Conservation (phyloP, 2,888 invertebrate species). For the Allolobophora icterica region DNA sequence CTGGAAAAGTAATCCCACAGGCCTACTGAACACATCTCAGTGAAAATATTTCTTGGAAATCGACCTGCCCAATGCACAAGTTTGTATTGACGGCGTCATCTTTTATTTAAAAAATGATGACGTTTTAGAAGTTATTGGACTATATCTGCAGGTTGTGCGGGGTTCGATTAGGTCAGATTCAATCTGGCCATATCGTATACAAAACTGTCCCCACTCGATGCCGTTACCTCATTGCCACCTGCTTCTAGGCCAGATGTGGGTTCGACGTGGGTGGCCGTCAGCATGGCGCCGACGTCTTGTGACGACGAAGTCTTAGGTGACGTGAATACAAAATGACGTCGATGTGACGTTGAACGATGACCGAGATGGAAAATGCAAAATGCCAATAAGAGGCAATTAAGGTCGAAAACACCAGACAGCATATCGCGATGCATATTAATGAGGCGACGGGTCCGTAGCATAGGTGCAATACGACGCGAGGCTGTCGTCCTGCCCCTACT, state of each 20-base stretch:
- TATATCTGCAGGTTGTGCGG: neutral
- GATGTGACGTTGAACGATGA: slow-evolving; percentile 17
- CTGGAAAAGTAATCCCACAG: no score
- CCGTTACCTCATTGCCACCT: neutral
- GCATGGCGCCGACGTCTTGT: slow-evolving; percentile 5
- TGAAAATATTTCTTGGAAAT: no score
- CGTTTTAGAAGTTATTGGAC: no score
- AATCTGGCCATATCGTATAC: neutral
- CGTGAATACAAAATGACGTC: slow-evolving; percentile 17
- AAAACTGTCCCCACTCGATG: neutral
- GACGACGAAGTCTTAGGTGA: neutral
- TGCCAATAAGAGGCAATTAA: slow-evolving; percentile 17
- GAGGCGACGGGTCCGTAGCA: neutral
- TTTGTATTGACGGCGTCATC: no score
- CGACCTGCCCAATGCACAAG: no score
- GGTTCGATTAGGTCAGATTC: neutral
- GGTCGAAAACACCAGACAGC: slow-evolving; percentile 17
- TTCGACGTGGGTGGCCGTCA: neutral
- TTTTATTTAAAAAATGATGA: no score
- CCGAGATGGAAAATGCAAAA: slow-evolving; percentile 17
- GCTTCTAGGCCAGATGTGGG: neutral
- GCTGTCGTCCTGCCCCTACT: no score
- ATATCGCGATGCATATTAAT: slow-evolving; percentile 17
- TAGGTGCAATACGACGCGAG: neutral
- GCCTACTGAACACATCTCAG: no score